Evolutionary conservation across 2,888 invertebrate genomes (phyloP), one percentile per base, ranked within the genome.

Genomic region (Polymixis lichenea): DNA sequence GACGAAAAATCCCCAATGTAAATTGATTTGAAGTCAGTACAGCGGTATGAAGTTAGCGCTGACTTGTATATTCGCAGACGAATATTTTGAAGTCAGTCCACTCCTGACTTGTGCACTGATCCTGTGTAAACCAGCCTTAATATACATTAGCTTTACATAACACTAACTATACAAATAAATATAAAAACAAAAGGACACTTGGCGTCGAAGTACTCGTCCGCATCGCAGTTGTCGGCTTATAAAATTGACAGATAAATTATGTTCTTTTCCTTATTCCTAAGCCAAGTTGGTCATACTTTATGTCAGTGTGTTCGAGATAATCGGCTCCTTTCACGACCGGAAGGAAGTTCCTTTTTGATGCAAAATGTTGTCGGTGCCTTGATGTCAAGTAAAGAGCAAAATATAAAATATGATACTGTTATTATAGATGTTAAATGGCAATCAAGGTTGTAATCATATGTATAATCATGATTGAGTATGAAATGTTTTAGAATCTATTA

Each of bases 291-390:
- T 25, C 22, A 55, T 15, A 25, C 46, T 28, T 5, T 2, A 67
- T 5, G 43, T 22, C 82, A 28, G 71, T 80, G 58, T 71, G 80
- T 77, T 32, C 58, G 56, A 71, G n/a, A 84, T 88, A 89, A 89
- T 89, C 87, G 85, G 86, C 83, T 78, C 79, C 85, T 88, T 86
- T 86, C 80, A 79, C 78, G 75, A 77, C 72, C 77, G 84, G 86
- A 86, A 86, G 80, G 70, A 79, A 81, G 84, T 87, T 77, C 85
- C 85, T 86, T 84, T 66, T 89, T 87, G 85, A 88, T 81, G 84
- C 73, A 82, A 83, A 88, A 86, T 78, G 64, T 81, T 83, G 80
- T 78, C 84, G 76, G 85, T 83, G 66, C 78, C 82, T 81, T 77
- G 76, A 80, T 82, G 80, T 80, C 72, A 75, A 75, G 49, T 77